Base-by-base conservation (phyloP, 1,140 invertebrate species). In the Drosophila busckii region DNA sequence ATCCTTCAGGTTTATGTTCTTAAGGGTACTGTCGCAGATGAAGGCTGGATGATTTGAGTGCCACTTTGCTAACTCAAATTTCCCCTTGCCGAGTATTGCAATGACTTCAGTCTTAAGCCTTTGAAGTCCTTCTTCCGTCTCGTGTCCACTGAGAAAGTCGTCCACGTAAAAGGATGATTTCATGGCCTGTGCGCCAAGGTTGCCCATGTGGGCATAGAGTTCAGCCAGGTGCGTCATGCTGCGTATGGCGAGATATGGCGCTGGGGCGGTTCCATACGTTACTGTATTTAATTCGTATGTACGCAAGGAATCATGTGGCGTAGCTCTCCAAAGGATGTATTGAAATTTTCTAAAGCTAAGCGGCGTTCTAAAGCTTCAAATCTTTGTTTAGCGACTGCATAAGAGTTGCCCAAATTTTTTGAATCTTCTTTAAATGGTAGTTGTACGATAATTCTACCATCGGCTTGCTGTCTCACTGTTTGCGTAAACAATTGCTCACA, bases 251-350 rank as follows among this genome's bases (percentile, higher is more conserved):
- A 61, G 23, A 31, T 19, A 46, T 13, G 26, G 55, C n/a, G 25
- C 61, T n/a, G 32, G 10, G 16, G 28, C 8, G 3, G 42, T 45
- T 22, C 41, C 32, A 28, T 52, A 50, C 5, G 37, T 58, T 6
- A 50, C 28, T 4, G 46, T 64, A 6, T 46, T 59, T 1, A 49
- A 6, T n/a, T 58, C 19, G 23, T 56, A 58, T 8, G 67, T 63
- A 31, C 70, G 52, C 22, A 88, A 19, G n/a, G n/a, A n/a, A n/a
- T n/a, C 2, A 10, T 49, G 29, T 9, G 45, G 20, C 16, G 44
- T 32, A 54, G 23, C 25, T 41, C 86, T 56, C 87, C 89, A 90
- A 4, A 89, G 22, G 10, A 90, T 89, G 32, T 73, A 53, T 53
- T 89, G 88, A 31, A 80, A 87, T 17, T 86, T 62, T 6, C 29